phyloP scores from a whole-genome alignment of 2,797 vertebrate genomes.

The Lepilemur ruficaudatus region DNA sequence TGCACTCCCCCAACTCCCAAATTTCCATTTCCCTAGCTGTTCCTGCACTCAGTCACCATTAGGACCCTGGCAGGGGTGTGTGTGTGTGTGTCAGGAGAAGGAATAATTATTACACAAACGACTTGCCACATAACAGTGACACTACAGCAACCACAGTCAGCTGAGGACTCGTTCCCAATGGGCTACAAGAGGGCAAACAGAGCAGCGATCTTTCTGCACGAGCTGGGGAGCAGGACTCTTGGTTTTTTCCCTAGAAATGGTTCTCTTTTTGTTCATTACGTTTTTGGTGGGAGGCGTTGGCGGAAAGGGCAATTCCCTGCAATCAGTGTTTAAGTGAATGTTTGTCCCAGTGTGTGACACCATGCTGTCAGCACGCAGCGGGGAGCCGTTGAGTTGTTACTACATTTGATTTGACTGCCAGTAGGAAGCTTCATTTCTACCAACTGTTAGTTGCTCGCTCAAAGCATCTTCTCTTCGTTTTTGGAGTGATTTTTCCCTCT shows the following conservation, averaged over 20 bases:
- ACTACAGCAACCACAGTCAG: neutral
- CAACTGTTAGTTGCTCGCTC: constrained; percentile 85
- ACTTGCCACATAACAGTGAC: neutral
- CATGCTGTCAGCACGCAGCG: constrained; percentile 88
- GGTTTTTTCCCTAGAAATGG: constrained; percentile 42
- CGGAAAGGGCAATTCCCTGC: constrained; percentile 85
- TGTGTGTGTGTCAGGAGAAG: neutral
- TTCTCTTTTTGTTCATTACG: constrained; percentile 38
- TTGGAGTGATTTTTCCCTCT: constrained; percentile 36
- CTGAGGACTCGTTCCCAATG: neutral
- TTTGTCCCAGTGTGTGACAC: constrained; percentile 88
- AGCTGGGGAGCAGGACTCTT: neutral
- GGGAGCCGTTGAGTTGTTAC: constrained; percentile 88
- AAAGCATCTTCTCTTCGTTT: constrained; percentile 79
- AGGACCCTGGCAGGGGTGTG: neutral
- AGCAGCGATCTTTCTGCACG: neutral
- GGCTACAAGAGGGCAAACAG: neutral
- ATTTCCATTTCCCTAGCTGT: neutral
- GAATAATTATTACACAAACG: neutral
- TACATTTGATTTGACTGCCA: constrained; percentile 91
- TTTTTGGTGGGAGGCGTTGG: constrained; percentile 64
- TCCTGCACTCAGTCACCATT: neutral
- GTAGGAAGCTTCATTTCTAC: constrained; percentile 89
- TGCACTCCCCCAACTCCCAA: rapidly evolving
- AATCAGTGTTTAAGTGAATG: constrained; percentile 91